Evolutionary conservation across 1,140 invertebrate species (phyloP).

Genomic region (Leptinotarsa undecemlineata): DNA sequence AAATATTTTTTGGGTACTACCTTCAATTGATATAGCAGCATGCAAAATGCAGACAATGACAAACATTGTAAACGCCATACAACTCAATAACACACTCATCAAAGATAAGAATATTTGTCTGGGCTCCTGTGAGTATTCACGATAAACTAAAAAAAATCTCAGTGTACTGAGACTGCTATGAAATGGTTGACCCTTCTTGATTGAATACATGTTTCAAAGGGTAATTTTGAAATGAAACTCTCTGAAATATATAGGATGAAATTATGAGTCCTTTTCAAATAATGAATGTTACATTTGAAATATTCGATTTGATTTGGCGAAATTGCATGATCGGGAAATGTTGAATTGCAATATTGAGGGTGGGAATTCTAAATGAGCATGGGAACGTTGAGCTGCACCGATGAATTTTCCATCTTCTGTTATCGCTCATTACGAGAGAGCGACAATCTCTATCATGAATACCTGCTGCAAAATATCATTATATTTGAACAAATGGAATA

Average conservation of each 20-base stretch:
- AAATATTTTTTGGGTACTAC: neutral
- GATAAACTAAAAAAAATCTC: constrained; percentile 11
- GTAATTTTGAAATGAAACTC: neutral
- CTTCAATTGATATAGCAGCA: constrained; percentile 2
- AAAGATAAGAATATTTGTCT: neutral
- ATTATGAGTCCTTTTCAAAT: neutral
- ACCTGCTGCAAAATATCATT: too few species aligned
- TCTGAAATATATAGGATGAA: neutral
- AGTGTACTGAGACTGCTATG: constrained; percentile 2
- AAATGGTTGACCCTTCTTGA: neutral
- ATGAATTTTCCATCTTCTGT: too few species aligned
- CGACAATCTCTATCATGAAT: too few species aligned
- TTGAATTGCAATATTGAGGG: neutral
- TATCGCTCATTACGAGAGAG: too few species aligned
- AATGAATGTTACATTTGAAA: neutral
- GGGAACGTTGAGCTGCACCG: neutral
- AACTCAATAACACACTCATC: neutral
- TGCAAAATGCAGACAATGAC: neutral
- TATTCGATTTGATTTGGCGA: neutral
- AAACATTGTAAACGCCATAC: neutral
- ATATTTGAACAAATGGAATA: too few species aligned
- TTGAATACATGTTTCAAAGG: neutral
- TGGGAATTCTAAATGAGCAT: neutral
- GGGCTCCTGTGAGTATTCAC: neutral
- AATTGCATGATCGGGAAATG: neutral